Percentiles rank a stretch among this genome's conserved stretches.
Evolutionary conservation across 2,888 invertebrate genomes (phyloP).

Genomic region (Quadroppia sp.): DNA sequence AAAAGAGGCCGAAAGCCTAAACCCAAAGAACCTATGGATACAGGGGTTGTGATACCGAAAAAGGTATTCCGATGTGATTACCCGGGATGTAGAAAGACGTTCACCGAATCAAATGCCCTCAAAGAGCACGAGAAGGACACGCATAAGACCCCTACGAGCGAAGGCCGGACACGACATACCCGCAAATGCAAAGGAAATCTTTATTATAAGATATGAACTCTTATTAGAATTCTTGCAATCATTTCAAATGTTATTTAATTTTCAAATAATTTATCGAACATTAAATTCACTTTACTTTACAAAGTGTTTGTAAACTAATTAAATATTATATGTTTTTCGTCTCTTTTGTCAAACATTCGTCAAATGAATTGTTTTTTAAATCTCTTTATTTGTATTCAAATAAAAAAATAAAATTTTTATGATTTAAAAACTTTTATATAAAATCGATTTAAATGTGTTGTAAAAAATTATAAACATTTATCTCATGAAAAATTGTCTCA

Average conservation of each 20-base stretch:
- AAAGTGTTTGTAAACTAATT: too few relatives aligned
- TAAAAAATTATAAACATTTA: too few relatives aligned
- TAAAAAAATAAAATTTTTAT: too few relatives aligned
- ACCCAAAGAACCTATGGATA: not conserved
- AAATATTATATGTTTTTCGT: too few relatives aligned
- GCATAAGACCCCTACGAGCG: not conserved
- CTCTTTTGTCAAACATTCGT: too few relatives aligned
- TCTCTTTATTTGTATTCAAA: too few relatives aligned
- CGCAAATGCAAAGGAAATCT: conserved; percentile 32
- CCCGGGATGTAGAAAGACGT: conserved; percentile 29
- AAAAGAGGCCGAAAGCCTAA: conserved; percentile 23
- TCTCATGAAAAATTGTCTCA: not conserved
- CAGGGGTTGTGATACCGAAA: not conserved
- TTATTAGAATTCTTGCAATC: not conserved
- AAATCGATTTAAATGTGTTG: too few relatives aligned
- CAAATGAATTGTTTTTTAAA: too few relatives aligned
- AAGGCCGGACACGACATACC: not conserved
- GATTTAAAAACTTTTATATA: too few relatives aligned
- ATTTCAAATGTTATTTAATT: not conserved
- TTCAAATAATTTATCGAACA: too few relatives aligned
- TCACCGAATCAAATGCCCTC: not conserved
- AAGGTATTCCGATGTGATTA: conserved; percentile 15
- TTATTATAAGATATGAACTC: conserved; percentile 3
- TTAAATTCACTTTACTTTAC: conserved; percentile 20
- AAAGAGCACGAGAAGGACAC: conserved; percentile 18